A percentile compares a stretch with the other conserved stretches of the same genome.
These are phyloP conservation scores for Leptinotarsa peninsularis DNA, from an alignment of 2,888 invertebrate species.

Conservation along the genomic window DNA sequence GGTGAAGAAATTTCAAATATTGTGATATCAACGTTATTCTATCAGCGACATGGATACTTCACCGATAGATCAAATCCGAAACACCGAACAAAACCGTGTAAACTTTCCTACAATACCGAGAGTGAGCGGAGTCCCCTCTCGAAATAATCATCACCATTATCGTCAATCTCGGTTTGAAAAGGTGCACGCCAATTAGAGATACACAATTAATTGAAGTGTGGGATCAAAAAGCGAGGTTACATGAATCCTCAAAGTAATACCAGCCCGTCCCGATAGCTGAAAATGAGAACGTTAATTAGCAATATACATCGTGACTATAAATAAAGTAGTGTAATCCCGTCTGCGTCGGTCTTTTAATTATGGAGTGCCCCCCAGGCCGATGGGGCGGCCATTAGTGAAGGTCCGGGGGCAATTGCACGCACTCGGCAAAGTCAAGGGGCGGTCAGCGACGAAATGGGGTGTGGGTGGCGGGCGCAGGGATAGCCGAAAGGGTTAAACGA, in stretches of 20 bases:
- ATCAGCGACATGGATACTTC: too few relatives aligned
- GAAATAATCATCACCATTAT: constrained; percentile 15
- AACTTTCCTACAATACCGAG: too few relatives aligned
- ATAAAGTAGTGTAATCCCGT: constrained; percentile 65
- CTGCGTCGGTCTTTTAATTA: constrained; percentile 65
- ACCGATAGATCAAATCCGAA: too few relatives aligned
- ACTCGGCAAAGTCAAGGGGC: constrained; percentile 20
- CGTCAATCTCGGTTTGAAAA: constrained; percentile 11
- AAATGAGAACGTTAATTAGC: constrained; percentile 66
- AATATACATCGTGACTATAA: constrained; percentile 67
- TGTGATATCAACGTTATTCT: too few relatives aligned
- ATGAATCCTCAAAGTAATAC: constrained; percentile 51
- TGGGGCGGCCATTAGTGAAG: constrained; percentile 36
- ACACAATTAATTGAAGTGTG: constrained; percentile 40
- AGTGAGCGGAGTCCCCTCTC: background rate
- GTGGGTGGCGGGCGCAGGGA: background rate
- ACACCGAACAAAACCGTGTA: too few relatives aligned
- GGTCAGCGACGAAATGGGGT: constrained; percentile 7
- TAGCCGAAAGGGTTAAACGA: constrained; percentile 7
- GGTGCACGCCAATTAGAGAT: constrained; percentile 20
- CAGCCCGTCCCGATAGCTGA: constrained; percentile 60
- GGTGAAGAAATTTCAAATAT: too few relatives aligned
- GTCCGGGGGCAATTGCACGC: constrained; percentile 29
- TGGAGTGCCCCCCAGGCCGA: constrained; percentile 56
- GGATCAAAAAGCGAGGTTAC: constrained; percentile 37